Percentiles rank a stretch among this genome's conserved stretches.
Conservation (phyloP, 2,888 invertebrate species). For the Tipula confusa region DNA sequence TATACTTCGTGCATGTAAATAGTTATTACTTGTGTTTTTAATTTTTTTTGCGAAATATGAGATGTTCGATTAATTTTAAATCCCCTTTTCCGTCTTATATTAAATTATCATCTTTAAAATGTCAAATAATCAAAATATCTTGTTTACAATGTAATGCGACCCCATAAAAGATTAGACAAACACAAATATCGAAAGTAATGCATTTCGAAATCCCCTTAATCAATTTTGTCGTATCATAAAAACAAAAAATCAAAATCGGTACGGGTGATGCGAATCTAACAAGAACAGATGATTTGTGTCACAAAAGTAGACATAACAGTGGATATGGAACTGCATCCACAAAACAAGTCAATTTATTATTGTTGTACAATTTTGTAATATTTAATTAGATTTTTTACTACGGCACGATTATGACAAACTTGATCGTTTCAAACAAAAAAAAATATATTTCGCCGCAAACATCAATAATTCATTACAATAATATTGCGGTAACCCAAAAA, state of each 20-base stretch:
- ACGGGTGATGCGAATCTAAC: background rate
- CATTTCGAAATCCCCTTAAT: background rate
- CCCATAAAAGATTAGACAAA: background rate
- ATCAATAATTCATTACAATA: background rate
- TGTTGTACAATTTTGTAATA: background rate
- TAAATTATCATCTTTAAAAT: conserved; percentile 1
- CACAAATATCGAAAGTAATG: background rate
- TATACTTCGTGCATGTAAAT: no score
- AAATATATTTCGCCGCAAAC: background rate
- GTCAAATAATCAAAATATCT: background rate
- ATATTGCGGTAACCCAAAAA: background rate
- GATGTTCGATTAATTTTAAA: background rate
- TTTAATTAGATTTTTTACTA: background rate
- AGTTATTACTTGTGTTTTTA: background rate
- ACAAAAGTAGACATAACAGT: background rate
- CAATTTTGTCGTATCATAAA: background rate
- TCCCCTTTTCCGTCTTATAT: background rate
- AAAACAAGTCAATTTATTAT: background rate
- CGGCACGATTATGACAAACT: background rate
- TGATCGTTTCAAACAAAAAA: background rate
- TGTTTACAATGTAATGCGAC: background rate
- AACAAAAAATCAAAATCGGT: background rate
- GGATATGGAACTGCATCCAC: background rate
- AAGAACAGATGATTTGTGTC: conserved; percentile 20
- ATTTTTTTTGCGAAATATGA: background rate